Conservation (phyloP, 2,797 vertebrate species). For the Gymnothorax javanicus region DNA sequence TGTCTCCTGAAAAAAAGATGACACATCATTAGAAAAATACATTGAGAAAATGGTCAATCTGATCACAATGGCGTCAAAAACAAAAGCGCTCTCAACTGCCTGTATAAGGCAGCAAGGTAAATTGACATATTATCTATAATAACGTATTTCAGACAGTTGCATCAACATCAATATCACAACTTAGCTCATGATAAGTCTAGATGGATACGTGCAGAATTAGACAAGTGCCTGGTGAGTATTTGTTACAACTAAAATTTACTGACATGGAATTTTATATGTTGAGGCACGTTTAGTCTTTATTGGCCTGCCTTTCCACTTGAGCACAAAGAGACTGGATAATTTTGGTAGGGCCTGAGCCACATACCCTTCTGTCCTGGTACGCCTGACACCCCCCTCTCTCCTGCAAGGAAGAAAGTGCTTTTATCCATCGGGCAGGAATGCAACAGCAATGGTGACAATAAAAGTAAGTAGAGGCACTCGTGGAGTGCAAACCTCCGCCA, state of each 20-base stretch:
- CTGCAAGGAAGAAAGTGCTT: constrained; percentile 63
- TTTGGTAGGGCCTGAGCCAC: neutral
- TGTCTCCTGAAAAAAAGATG: constrained; percentile 75
- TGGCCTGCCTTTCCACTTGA: neutral
- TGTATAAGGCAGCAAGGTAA: neutral
- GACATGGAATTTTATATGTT: neutral
- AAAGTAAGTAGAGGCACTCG: neutral
- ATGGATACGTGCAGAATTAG: neutral
- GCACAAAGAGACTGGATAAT: neutral
- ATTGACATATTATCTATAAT: neutral
- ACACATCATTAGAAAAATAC: neutral
- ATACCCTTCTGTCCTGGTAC: constrained; percentile 86
- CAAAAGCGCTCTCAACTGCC: too few relatives aligned
- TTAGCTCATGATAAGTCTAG: neutral
- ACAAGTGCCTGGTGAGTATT: neutral
- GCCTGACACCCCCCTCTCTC: constrained; percentile 85
- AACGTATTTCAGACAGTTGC: neutral
- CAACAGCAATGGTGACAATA: neutral
- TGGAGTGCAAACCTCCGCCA: neutral
- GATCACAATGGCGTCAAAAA: neutral
- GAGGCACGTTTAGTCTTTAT: neutral
- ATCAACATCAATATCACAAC: neutral
- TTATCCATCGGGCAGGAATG: neutral
- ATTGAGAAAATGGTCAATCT: neutral
- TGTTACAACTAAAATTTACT: neutral